Percentiles rank a stretch among this genome's conserved stretches.
These are phyloP conservation scores for Oceanodroma tethys DNA, from an alignment of 2,113 vertebrate species.

Conservation along the genomic window DNA sequence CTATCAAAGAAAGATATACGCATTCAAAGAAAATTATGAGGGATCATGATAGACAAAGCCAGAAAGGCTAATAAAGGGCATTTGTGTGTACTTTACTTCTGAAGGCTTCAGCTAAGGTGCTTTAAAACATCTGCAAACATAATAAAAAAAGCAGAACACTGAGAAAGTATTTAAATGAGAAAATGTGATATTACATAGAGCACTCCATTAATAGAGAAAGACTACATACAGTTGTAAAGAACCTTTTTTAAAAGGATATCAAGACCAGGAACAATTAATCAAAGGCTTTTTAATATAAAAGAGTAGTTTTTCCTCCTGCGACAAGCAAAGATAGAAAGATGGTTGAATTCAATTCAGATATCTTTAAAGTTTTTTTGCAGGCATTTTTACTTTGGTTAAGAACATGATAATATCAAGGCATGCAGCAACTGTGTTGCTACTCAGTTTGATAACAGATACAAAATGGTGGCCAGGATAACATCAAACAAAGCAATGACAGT, in stretches of 20 bases:
- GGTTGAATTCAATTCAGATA: background rate
- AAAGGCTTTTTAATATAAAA: background rate
- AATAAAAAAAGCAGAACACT: background rate
- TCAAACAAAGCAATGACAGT: background rate
- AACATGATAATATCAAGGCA: background rate
- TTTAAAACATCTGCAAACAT: background rate
- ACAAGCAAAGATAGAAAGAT: background rate
- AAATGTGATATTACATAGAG: background rate
- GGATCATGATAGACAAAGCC: background rate
- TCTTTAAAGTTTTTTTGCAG: background rate
- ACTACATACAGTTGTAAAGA: background rate
- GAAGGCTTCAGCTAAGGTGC: background rate
- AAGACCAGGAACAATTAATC: background rate
- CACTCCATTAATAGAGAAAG: background rate
- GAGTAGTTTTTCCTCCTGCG: background rate
- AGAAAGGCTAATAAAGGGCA: background rate
- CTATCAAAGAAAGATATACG: background rate
- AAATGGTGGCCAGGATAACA: background rate
- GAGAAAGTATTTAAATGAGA: background rate
- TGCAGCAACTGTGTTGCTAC: background rate
- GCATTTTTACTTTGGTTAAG: background rate
- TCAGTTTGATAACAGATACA: background rate
- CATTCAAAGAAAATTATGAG: background rate
- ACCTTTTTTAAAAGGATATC: background rate
- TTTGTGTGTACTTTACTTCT: background rate